These are phyloP conservation scores for Clytia hemisphaerica DNA, from an alignment of 30 jellyfish, hydroid and myxozoan genomes.

Conservation along the genomic window DNA sequence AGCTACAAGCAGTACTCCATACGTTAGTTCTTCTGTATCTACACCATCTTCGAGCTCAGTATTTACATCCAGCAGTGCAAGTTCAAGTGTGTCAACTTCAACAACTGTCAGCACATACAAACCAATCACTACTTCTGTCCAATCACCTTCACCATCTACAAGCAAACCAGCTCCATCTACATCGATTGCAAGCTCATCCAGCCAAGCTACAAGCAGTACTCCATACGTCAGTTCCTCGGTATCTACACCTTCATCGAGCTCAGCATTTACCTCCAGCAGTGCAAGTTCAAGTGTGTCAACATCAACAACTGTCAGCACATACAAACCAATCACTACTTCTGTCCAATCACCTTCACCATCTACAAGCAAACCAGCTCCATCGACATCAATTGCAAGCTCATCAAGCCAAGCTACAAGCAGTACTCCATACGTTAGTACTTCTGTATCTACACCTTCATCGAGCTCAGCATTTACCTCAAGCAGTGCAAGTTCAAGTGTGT, in stretches of 20 bases:
- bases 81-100: conserved; percentile 1
- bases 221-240: background rate
- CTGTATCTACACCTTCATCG: too few relatives aligned
- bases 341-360: too few relatives aligned
- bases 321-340: too few relatives aligned
- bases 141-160: conserved; percentile 10
- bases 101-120: background rate
- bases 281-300: conserved; percentile 2
- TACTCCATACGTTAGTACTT: too few relatives aligned
- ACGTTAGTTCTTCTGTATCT: background rate
- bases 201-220: too few relatives aligned
- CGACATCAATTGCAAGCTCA: conserved; percentile 4
- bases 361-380: conserved; percentile 24
- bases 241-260: conserved; percentile 4
- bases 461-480: too few relatives aligned
- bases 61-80: conserved; percentile 2
- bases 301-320: too few relatives aligned
- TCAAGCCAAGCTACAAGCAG: background rate
- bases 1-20: background rate
- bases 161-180: conserved; percentile 11
- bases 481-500: too few relatives aligned
- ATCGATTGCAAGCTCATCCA: conserved; percentile 3
- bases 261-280: background rate
- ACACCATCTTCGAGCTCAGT: conserved; percentile 7
- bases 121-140: background rate